Base-by-base conservation (phyloP, 2,888 invertebrate genomes). In the Agonum fuliginosum region DNA sequence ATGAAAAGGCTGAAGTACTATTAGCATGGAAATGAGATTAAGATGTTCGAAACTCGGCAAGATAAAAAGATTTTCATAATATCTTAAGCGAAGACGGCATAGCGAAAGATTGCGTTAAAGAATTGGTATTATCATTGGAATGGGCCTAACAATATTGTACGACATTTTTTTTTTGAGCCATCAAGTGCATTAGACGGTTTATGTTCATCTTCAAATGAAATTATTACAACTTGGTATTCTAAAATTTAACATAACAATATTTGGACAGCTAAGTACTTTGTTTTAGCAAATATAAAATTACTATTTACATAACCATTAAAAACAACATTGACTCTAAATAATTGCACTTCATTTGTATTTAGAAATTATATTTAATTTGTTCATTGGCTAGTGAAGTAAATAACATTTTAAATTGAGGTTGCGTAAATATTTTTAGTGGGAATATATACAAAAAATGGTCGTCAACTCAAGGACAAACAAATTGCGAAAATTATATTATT, bases 11-110 rank as follows among this genome's bases (percentile, higher is more conserved):
- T 24, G 22, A 67, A 37, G 37, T 41, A 37, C 67, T 67, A 67
- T 67, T 41, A 67, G 43, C 67, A 67, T 41, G 37, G 37, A 67
- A 67, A 67, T 67, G 41, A 67, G 67, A 41, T 37, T 54, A 20
- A 67, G 67, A 67, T 22, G 17, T 67, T 67, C 12, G 22, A 1
- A 22, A 54, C 27, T 8, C 20, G 27, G 24, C n/a, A 22, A 67
- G 41, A 67, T 67, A 41, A 67, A 67, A 67, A 67, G 37, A 67
- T 67, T 67, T 65, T 43, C 43, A 22, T 67, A 67, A 67, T 67
- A 41, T 41, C 37, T 24, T 37, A 67, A 62, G 30, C 17, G 22
- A 12, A 54, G 19, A 17, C 10, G 17, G 14, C 48, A 48, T 30
- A 41, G 20, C 17, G 22, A 22, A 41, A 41, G 19, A 41, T 67